phyloP scores from a whole-genome alignment of 2,113 vertebrate genomes.

The Procavia capensis region DNA sequence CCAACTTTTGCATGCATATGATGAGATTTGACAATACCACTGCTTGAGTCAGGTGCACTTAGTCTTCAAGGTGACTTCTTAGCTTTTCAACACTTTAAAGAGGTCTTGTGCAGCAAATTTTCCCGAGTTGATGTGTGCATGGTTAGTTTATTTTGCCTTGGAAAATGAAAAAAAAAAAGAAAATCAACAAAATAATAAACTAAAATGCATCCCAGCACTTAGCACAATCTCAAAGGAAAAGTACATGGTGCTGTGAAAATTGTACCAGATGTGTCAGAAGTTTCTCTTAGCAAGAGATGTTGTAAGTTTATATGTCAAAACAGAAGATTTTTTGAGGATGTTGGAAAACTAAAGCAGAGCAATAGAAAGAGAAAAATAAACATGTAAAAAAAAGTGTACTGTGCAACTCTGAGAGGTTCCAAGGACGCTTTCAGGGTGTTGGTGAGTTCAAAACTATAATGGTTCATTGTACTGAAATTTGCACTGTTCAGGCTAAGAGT shows the following conservation, averaged over 20 bases:
- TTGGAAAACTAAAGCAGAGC: not conserved
- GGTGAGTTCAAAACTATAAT: not conserved
- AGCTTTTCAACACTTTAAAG: no score
- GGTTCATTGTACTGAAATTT: not conserved
- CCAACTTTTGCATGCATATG: no score
- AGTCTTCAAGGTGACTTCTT: no score
- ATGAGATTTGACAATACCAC: no score
- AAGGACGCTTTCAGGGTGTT: not conserved
- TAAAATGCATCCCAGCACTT: not conserved
- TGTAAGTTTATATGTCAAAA: not conserved
- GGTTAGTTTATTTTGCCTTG: not conserved
- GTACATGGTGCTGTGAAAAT: not conserved
- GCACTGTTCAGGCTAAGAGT: not conserved
- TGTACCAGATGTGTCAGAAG: not conserved
- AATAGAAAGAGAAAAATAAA: not conserved
- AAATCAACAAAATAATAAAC: slow-evolving; percentile 1
- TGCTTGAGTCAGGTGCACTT: no score
- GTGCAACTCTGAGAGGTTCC: not conserved
- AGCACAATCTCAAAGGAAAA: not conserved
- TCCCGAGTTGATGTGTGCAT: no score
- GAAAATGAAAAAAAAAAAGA: not conserved
- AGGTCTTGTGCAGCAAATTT: no score
- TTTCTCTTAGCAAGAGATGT: not conserved
- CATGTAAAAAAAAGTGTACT: not conserved
- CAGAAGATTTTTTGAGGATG: not conserved